Percentiles rank a stretch among this genome's conserved stretches.
These are phyloP conservation scores for Galemys pyrenaicus DNA, from an alignment of 2,113 vertebrate genomes.

Conservation along the genomic window DNA sequence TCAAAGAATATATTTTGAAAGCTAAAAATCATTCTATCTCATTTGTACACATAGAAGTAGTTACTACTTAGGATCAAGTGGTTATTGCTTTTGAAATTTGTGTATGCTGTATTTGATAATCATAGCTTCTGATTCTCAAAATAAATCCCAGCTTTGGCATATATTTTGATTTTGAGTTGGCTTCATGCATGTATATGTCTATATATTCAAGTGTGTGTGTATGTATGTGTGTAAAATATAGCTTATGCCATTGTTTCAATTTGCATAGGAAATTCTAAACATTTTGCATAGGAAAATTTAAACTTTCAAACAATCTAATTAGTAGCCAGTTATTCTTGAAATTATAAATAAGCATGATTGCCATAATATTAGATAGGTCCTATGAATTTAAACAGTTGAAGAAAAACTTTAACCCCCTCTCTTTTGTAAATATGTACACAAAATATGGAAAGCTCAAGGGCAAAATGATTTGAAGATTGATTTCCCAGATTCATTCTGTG, in stretches of 20 bases:
- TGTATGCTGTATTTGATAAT: not conserved
- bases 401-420: not conserved
- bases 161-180: not conserved
- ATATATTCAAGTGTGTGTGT: not conserved
- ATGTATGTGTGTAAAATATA: not conserved
- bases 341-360: not conserved
- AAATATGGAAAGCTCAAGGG: conserved; percentile 5
- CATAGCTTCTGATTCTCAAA: not conserved
- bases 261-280: not conserved
- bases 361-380: not conserved
- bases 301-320: not conserved
- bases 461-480: conserved; percentile 27
- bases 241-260: not conserved
- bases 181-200: not conserved
- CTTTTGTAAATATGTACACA: not conserved
- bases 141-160: not conserved
- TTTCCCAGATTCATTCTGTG: conserved; percentile 31
- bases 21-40: not conserved
- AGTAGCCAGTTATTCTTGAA: not conserved
- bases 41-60: not conserved
- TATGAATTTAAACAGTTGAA: not conserved
- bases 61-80: not conserved
- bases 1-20: conserved; percentile 43
- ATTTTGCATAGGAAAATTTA: not conserved
- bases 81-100: conserved; percentile 8